phyloP scores from a whole-genome alignment of 2,113 vertebrate genomes.

The Psittacula cyanocephala region DNA sequence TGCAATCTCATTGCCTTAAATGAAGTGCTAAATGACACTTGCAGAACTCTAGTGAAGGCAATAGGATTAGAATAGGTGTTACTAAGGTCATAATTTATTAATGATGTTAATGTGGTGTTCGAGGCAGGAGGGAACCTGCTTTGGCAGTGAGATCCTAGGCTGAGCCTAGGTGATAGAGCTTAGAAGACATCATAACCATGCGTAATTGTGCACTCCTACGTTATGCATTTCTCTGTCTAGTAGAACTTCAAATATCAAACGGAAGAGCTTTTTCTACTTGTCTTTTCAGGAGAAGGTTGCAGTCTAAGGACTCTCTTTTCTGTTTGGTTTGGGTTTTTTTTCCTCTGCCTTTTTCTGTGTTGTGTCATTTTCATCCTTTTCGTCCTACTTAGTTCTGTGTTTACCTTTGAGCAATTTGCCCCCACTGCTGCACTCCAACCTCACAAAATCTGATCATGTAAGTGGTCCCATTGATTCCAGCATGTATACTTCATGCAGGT shows the following conservation, averaged over 20 bases:
- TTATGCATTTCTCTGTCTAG: neutral
- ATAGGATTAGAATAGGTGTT: neutral
- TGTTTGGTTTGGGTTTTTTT: neutral
- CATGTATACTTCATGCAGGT: neutral
- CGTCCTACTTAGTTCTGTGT: neutral
- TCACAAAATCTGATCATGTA: neutral
- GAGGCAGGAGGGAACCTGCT: neutral
- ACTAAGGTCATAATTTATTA: neutral
- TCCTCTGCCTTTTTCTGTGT: neutral
- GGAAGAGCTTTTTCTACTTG: neutral
- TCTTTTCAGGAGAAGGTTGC: neutral
- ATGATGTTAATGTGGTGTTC: neutral
- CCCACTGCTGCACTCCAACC: rapidly evolving
- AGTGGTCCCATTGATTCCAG: neutral
- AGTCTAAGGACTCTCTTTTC: neutral
- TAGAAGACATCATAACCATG: neutral
- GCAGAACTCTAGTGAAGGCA: neutral
- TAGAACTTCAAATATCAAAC: neutral
- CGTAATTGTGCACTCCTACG: neutral
- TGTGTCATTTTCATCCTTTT: neutral
- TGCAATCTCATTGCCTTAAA: neutral
- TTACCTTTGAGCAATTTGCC: neutral
- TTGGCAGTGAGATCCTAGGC: neutral
- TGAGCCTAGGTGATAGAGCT: neutral
- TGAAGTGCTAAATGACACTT: neutral